phyloP scores from a whole-genome alignment of 2,888 invertebrate genomes.

The Palloptera scutellata region DNA sequence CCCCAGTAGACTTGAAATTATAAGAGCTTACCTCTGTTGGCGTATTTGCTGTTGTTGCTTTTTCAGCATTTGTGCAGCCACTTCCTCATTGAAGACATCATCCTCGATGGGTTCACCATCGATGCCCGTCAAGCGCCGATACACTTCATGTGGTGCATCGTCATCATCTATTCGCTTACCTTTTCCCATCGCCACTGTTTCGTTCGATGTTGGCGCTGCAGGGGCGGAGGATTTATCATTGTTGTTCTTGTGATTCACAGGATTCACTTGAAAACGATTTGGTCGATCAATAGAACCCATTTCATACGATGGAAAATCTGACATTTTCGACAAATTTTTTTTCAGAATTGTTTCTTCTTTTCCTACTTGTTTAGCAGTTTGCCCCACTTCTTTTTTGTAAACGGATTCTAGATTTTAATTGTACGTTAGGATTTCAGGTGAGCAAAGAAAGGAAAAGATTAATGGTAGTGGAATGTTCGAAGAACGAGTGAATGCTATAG shows the following conservation, averaged over 20 bases:
- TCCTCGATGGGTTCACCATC: slow-evolving; percentile 60
- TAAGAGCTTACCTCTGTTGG: slow-evolving; percentile 54
- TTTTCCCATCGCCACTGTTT: slow-evolving; percentile 7
- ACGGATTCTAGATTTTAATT: too few relatives aligned
- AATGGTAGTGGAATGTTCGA: too few relatives aligned
- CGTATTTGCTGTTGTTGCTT: slow-evolving; percentile 50
- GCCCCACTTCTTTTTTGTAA: too few relatives aligned
- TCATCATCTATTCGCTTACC: slow-evolving; percentile 28
- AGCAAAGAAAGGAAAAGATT: too few relatives aligned
- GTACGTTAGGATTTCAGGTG: too few relatives aligned
- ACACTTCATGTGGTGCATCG: slow-evolving; percentile 56
- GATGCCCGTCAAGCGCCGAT: slow-evolving; percentile 58
- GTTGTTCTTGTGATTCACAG: slow-evolving; percentile 60
- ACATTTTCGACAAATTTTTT: slow-evolving; percentile 46
- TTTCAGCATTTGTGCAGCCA: slow-evolving; percentile 54
- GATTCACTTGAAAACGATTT: slow-evolving; percentile 65
- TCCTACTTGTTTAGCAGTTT: too few relatives aligned
- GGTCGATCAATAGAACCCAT: slow-evolving; percentile 62
- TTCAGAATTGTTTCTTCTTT: too few relatives aligned
- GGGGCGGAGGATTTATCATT: slow-evolving; percentile 38
- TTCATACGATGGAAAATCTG: slow-evolving; percentile 60
- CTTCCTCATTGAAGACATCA: slow-evolving; percentile 61
- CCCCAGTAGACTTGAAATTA: neutral
- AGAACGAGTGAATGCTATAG: too few relatives aligned
- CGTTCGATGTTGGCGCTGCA: neutral